phyloP scores from a whole-genome alignment of 1,140 invertebrate species.

The Dreissena rostriformis region DNA sequence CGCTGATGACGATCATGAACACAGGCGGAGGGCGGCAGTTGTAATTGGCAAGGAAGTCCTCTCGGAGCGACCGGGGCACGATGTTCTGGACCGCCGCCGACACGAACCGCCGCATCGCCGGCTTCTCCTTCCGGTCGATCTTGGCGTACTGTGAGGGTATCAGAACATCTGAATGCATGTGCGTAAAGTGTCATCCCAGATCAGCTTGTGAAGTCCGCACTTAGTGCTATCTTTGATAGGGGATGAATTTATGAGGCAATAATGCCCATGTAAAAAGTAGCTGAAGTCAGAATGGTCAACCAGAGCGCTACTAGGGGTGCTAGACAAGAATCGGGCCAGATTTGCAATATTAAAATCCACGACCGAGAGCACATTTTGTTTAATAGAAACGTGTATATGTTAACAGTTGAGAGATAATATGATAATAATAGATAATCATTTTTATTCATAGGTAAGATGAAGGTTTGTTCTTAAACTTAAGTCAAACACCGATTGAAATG shows the following conservation, averaged over 20 bases:
- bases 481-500: too few relatives aligned
- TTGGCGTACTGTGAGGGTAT: neutral
- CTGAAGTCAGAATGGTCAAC: neutral
- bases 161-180: neutral
- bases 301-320: too few relatives aligned
- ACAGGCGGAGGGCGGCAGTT: slow-evolving; percentile 96
- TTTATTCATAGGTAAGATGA: too few relatives aligned
- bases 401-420: neutral
- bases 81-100: slow-evolving; percentile 51
- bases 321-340: too few relatives aligned
- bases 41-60: slow-evolving; percentile 87
- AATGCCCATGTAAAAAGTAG: too few relatives aligned
- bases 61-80: slow-evolving; percentile 47
- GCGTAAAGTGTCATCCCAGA: neutral
- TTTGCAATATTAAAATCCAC: too few relatives aligned
- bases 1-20: slow-evolving; percentile 95
- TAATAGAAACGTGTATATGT: too few relatives aligned
- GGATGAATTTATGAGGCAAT: neutral
- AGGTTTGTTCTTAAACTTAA: too few relatives aligned
- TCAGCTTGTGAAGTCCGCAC: neutral
- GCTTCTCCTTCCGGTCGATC: slow-evolving; percentile 1
- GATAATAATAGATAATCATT: neutral
- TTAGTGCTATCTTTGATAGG: neutral
- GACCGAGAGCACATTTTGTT: too few relatives aligned
- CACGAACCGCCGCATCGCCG: slow-evolving; percentile 46